Evolutionary conservation across 2,113 vertebrate genomes (phyloP).

Genomic region (Rhagologus leucostigma): DNA sequence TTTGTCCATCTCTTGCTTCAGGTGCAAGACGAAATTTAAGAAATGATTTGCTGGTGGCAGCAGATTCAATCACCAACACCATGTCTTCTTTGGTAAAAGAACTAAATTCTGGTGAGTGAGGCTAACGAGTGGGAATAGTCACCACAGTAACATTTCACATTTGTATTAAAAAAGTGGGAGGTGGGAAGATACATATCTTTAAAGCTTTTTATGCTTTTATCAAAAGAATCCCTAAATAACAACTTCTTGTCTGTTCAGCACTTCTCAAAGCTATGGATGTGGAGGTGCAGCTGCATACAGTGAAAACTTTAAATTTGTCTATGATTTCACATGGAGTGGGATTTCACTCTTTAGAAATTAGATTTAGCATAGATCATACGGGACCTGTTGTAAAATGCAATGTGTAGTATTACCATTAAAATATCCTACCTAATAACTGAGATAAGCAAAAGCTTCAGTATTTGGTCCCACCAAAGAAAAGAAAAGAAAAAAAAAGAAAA

Average conservation of each 20-base stretch:
- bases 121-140: neutral
- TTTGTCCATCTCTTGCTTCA: slow-evolving; percentile 64
- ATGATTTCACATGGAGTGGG: neutral
- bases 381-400: neutral
- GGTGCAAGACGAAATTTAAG: slow-evolving; percentile 94
- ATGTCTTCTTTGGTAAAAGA: slow-evolving; percentile 98
- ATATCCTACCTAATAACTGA: neutral
- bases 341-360: neutral
- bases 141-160: neutral
- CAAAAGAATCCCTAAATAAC: neutral
- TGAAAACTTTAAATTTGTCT: neutral
- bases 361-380: neutral
- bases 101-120: slow-evolving; percentile 89
- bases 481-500: neutral
- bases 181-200: neutral
- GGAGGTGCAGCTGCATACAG: neutral
- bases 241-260: neutral
- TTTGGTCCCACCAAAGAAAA: neutral
- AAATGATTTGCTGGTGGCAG: slow-evolving; percentile 94
- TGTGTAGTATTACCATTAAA: neutral
- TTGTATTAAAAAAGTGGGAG: neutral
- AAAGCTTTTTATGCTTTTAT: neutral
- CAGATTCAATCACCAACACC: slow-evolving; percentile 98
- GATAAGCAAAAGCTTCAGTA: neutral
- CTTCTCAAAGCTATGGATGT: neutral